phyloP scores from a whole-genome alignment of 2,888 invertebrate species.

The Myathropa florea region DNA sequence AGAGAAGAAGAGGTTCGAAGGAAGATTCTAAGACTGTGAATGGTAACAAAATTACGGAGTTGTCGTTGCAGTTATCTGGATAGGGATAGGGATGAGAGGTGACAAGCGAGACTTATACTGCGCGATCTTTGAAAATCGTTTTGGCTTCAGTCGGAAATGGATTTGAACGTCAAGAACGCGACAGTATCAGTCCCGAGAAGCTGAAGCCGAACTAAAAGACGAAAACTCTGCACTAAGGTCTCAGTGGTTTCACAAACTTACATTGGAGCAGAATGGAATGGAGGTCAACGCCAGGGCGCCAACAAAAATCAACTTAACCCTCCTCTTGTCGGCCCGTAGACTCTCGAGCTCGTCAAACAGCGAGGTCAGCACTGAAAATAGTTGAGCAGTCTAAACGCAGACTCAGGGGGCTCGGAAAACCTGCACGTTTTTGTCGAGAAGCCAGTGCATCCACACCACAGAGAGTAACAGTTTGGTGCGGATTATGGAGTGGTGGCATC shows the following conservation, averaged over 20 bases:
- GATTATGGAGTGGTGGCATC: too few species aligned
- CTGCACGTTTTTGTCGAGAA: too few species aligned
- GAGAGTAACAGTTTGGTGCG: too few species aligned
- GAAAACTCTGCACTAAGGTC: neutral
- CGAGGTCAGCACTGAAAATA: slow-evolving; percentile 75
- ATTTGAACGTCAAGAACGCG: slow-evolving; percentile 70
- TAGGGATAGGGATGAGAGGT: too few species aligned
- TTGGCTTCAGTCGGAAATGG: too few species aligned
- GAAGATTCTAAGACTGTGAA: too few species aligned
- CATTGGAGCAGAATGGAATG: slow-evolving; percentile 21
- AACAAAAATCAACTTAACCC: neutral
- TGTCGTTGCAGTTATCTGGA: too few species aligned
- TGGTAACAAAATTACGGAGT: too few species aligned
- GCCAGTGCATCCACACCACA: too few species aligned
- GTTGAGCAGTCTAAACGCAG: slow-evolving; percentile 74
- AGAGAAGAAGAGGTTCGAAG: neutral
- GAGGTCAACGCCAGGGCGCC: neutral
- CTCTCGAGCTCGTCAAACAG: slow-evolving; percentile 77
- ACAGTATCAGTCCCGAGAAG: slow-evolving; percentile 71
- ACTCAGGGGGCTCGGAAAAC: too few species aligned
- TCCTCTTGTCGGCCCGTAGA: slow-evolving; percentile 72
- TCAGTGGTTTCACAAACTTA: neutral
- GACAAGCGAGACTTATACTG: too few species aligned
- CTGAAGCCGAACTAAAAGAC: slow-evolving; percentile 73
- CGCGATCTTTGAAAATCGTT: too few species aligned